Evolutionary conservation across 2,113 vertebrate genomes (phyloP), one percentile per base, ranked within the genome.

Genomic region (Furnarius figulus): DNA sequence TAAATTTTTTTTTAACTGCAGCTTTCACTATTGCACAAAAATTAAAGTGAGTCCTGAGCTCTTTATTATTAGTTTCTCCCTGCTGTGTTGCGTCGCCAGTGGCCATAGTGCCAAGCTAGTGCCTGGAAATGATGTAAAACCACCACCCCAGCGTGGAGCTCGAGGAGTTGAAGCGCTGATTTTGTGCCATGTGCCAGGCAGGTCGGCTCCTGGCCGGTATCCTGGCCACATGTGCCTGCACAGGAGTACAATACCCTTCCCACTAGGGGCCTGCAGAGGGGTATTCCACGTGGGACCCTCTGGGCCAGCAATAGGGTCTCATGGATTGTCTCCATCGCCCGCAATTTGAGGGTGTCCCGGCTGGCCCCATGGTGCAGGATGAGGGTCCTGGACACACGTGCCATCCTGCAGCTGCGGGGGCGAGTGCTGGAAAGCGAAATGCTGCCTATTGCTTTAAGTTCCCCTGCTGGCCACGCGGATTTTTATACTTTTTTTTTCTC

Each of bases 361-460:
- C 15, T 5, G 10, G 12, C n/a, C 44, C n/a, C n/a, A 2, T 1
- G 1, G 58, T 1, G 8, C 53, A 25, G 53, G 71, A 65, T 19
- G 19, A 85, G 10, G 23, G n/a, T 89, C 42, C 52, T 2, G 3
- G 39, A 16, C 39, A 6, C 1, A 2, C 0, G 4, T 74, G 67
- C 75, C 10, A 1, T 46, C 73, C 55, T 2, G 4, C 52, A 19
- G 61, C 73, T 0, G 1, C 0, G 4, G 37, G 33, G 56, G 9
- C 6, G 2, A 78, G 25, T 2, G 0, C 19, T 1, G 5, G 25
- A n/a, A 80, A 71, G 59, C 31, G 53, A 72, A 93, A 74, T 1
- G 4, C 46, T 44, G 78, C 80, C 71, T 90, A 39, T 65, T 78
- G 90, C 96, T 98, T 96, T 97, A 96, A 97, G 94, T 53, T 92